These are phyloP conservation scores for Falco peregrinus DNA, from an alignment of 2,797 vertebrate genomes.

Conservation along the genomic window DNA sequence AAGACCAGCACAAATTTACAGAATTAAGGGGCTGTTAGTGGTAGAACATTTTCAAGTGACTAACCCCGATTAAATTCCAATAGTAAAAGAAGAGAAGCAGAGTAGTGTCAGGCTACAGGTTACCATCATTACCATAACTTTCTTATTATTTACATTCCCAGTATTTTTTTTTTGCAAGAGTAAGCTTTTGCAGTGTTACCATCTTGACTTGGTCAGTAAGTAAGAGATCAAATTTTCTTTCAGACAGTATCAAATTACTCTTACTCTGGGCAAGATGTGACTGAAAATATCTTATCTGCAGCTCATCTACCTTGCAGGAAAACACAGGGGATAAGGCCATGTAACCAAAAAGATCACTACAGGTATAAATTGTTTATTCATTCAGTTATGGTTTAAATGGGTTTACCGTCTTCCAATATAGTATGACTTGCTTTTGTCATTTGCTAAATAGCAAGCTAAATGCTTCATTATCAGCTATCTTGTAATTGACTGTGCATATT, in stretches of 20 bases:
- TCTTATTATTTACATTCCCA: neutral
- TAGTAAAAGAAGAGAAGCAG: neutral
- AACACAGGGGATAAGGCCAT: neutral
- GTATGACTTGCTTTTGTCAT: neutral
- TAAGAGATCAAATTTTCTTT: neutral
- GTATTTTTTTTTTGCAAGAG: rapidly evolving
- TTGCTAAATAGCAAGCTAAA: neutral
- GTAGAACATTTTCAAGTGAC: neutral
- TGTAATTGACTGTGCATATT: neutral
- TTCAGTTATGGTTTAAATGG: neutral
- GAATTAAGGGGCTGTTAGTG: neutral
- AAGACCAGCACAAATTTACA: neutral
- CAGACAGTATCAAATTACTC: neutral
- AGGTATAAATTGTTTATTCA: neutral
- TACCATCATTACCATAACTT: neutral
- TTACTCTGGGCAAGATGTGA: neutral
- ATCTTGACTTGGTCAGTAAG: neutral
- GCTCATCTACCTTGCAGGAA: neutral
- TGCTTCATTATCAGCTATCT: neutral
- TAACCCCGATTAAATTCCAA: neutral
- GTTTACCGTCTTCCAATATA: neutral
- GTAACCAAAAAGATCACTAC: neutral
- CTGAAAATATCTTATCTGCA: neutral
- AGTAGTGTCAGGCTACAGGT: neutral
- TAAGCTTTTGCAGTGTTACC: neutral